phyloP scores from a whole-genome alignment of 2,888 invertebrate genomes.

The Pyralis farinalis region DNA sequence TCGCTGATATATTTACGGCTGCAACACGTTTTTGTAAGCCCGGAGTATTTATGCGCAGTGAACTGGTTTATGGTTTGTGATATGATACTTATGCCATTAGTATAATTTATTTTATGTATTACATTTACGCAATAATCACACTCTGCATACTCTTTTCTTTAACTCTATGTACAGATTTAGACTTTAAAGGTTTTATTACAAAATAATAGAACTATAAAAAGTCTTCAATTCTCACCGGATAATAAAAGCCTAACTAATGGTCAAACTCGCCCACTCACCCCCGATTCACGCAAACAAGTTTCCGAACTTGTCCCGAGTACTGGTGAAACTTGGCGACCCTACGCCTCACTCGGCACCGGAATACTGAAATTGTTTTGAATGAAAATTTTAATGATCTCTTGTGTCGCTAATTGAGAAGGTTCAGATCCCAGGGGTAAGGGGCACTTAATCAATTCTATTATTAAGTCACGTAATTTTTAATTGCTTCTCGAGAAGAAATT shows the following conservation, averaged over 20 bases:
- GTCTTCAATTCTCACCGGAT: background rate
- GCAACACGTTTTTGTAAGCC: no score
- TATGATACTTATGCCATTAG: no score
- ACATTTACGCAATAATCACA: no score
- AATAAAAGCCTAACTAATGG: constrained; percentile 5
- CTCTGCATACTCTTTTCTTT: no score
- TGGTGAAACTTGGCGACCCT: constrained; percentile 5
- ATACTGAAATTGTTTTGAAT: constrained; percentile 71
- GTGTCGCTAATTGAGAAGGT: constrained; percentile 61
- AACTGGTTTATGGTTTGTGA: no score
- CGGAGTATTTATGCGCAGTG: no score
- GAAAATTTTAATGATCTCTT: constrained; percentile 72
- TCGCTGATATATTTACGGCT: no score
- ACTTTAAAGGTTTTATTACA: no score
- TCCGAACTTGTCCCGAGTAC: constrained; percentile 3
- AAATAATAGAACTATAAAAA: no score
- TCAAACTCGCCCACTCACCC: constrained; percentile 2
- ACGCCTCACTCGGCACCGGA: constrained; percentile 3
- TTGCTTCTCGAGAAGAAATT: background rate
- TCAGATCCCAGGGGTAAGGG: constrained; percentile 40
- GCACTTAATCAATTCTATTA: constrained; percentile 53
- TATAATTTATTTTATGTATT: no score
- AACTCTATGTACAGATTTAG: no score
- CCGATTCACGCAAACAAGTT: background rate
- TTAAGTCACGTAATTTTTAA: constrained; percentile 32